Conservation (phyloP, 35 echinoderm and acorn worm species). For the Holothuria glaberrima region DNA sequence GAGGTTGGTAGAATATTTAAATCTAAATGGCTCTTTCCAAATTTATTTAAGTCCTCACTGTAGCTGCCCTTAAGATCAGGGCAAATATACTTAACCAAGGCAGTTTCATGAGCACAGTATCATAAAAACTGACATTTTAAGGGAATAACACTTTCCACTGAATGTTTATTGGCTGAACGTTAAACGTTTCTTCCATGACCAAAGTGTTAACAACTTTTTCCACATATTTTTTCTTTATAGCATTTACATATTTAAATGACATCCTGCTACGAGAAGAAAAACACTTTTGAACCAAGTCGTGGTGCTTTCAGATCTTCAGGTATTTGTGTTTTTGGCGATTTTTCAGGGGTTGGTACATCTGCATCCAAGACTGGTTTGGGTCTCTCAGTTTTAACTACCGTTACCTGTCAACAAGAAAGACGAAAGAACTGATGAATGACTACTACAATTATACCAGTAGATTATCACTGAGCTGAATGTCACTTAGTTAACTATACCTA, state of each 20-base stretch:
- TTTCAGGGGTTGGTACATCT: conserved; percentile 20
- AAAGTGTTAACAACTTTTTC: neutral
- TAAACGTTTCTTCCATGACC: neutral
- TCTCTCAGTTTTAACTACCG: conserved; percentile 51
- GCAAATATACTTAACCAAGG: neutral
- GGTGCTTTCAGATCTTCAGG: conserved; percentile 51
- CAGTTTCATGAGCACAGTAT: neutral
- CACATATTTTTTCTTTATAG: neutral
- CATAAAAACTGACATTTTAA: too few species aligned
- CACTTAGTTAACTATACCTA: too few species aligned
- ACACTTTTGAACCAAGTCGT: conserved; percentile 1
- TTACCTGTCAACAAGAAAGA: neutral
- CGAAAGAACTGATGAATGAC: too few species aligned
- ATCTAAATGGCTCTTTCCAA: too few species aligned
- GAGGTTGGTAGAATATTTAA: too few species aligned
- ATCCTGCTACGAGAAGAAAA: conserved; percentile 36
- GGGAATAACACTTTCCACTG: too few species aligned
- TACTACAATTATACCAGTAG: too few species aligned
- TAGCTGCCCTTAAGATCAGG: too few species aligned
- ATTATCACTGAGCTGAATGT: too few species aligned
- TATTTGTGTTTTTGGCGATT: neutral
- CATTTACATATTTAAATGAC: neutral
- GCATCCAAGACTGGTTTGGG: conserved; percentile 22
- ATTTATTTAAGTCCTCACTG: too few species aligned
- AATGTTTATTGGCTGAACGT: too few species aligned